A percentile compares a stretch with the other conserved stretches of the same genome.
Evolutionary conservation across 2,113 vertebrate species (phyloP).

Genomic region (Pterocles gutturalis): DNA sequence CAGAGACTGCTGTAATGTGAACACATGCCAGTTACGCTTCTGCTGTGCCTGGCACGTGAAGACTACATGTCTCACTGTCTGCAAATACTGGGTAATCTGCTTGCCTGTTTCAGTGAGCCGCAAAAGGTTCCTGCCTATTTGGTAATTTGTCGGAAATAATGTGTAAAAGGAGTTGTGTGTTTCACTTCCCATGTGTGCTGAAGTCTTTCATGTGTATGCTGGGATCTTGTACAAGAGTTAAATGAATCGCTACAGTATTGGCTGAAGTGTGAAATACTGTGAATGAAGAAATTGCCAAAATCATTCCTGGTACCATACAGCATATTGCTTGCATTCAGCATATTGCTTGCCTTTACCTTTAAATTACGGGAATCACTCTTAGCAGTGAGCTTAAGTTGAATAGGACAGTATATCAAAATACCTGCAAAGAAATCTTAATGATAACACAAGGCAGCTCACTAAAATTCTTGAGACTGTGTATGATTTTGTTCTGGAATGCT

Average conservation of each 20-base stretch:
- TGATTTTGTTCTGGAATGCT: conserved; percentile 48
- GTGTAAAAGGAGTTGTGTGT: not conserved
- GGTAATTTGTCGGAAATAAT: not conserved
- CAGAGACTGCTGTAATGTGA: not conserved
- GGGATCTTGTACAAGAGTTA: conserved; percentile 9
- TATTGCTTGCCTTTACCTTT: conserved; percentile 9
- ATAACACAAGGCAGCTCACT: not conserved
- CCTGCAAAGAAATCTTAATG: not conserved
- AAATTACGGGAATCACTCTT: not conserved
- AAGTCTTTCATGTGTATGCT: not conserved
- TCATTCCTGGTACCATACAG: not conserved
- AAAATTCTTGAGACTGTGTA: not conserved
- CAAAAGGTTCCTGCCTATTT: not conserved
- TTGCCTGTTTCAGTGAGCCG: not conserved
- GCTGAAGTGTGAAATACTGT: conserved; percentile 53
- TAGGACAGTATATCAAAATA: not conserved
- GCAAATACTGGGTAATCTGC: not conserved
- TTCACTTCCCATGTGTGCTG: not conserved
- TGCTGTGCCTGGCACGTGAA: not conserved
- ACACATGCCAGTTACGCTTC: not conserved
- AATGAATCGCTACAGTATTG: not conserved
- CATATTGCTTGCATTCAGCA: not conserved
- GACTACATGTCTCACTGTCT: not conserved
- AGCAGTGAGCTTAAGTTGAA: not conserved
- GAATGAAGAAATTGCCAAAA: conserved; percentile 49